A percentile compares a stretch with the other conserved stretches of the same genome.
Conservation (phyloP, 2,888 invertebrate genomes). For the Netelia virgata region DNA sequence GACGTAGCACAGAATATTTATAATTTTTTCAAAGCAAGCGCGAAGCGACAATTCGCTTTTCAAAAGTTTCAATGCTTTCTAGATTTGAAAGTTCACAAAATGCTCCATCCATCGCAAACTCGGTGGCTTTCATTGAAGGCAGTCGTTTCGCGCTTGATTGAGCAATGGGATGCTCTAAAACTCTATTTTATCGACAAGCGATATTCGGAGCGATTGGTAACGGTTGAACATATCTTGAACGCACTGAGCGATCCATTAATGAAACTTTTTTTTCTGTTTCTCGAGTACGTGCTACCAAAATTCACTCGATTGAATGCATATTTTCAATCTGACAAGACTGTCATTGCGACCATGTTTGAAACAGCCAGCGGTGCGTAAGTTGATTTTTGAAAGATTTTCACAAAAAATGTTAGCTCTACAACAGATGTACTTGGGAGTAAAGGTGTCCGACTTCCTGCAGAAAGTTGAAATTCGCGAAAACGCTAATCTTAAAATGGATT, state of each 20-base stretch:
- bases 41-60: too few species aligned
- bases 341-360: conserved; percentile 25
- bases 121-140: too few species aligned
- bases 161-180: too few species aligned
- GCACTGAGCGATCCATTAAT: too few species aligned
- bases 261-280: too few species aligned
- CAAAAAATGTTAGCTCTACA: conserved; percentile 31
- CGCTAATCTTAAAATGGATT: neutral
- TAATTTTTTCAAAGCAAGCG: too few species aligned
- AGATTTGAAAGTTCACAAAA: neutral
- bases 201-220: too few species aligned
- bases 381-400: conserved; percentile 1
- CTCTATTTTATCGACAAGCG: too few species aligned
- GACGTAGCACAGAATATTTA: too few species aligned
- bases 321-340: conserved; percentile 64
- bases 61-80: neutral
- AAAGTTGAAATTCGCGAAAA: conserved; percentile 37
- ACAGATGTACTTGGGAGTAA: conserved; percentile 69
- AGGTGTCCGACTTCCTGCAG: conserved; percentile 56
- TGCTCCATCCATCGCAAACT: neutral
- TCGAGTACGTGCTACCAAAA: conserved; percentile 66
- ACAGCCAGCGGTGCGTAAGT: neutral
- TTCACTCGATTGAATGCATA: conserved; percentile 64
- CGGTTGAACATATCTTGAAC: too few species aligned
- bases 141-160: too few species aligned